Evolutionary conservation across 2,888 invertebrate genomes (phyloP).

Genomic region (Laothoe populi): DNA sequence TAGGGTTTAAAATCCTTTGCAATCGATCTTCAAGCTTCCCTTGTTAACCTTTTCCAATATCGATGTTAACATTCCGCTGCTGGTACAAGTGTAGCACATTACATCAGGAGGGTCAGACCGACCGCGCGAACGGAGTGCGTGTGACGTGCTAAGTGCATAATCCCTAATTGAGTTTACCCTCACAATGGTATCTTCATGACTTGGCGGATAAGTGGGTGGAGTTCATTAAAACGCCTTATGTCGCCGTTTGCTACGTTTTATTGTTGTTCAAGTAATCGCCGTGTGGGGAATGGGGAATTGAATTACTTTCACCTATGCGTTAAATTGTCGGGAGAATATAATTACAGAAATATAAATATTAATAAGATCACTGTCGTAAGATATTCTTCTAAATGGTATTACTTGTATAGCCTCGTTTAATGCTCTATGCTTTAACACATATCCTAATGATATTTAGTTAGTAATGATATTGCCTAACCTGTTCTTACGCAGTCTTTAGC

Average conservation of each 20-base stretch:
- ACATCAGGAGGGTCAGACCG: background rate
- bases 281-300: slow-evolving; percentile 10
- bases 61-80: background rate
- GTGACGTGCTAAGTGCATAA: slow-evolving; percentile 37
- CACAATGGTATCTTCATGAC: slow-evolving; percentile 29
- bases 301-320: background rate
- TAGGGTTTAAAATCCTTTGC: too few relatives aligned
- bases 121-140: background rate
- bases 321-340: background rate
- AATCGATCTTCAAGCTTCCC: too few relatives aligned
- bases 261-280: slow-evolving; percentile 21
- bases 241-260: slow-evolving; percentile 41
- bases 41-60: background rate
- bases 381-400: too few relatives aligned
- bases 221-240: slow-evolving; percentile 65
- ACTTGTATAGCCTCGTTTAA: too few relatives aligned
- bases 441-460: too few relatives aligned
- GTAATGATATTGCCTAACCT: too few relatives aligned
- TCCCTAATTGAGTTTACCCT: slow-evolving; percentile 37
- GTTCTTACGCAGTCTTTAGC: too few relatives aligned
- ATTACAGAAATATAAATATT: too few relatives aligned
- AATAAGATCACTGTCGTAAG: too few relatives aligned
- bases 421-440: too few relatives aligned
- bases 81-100: slow-evolving; percentile 15
- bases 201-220: slow-evolving; percentile 42